phyloP scores from a whole-genome alignment of 2,113 vertebrate species.

The Macquaria australasica region DNA sequence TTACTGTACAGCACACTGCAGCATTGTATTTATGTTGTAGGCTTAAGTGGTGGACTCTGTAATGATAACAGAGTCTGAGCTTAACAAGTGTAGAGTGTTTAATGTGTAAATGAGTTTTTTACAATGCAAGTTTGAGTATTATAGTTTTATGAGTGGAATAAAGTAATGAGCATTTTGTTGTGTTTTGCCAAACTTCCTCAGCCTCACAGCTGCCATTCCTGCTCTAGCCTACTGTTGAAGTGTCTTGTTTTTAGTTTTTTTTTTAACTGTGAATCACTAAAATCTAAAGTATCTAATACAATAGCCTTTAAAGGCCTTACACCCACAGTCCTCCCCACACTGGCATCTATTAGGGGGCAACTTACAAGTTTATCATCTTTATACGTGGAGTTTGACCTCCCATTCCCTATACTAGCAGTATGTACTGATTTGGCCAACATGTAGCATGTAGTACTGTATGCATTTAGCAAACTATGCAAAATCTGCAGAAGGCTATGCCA shows the following conservation, averaged over 20 bases:
- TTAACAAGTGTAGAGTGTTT: conserved; percentile 76
- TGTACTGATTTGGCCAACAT: too few relatives aligned
- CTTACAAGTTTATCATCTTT: neutral
- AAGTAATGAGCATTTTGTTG: conserved; percentile 60
- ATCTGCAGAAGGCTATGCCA: too few relatives aligned
- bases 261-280: neutral
- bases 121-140: conserved; percentile 62
- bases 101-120: conserved; percentile 75
- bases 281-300: neutral
- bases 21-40: conserved; percentile 78
- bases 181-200: conserved; percentile 55
- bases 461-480: too few relatives aligned
- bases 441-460: too few relatives aligned
- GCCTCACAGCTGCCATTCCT: neutral
- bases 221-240: neutral
- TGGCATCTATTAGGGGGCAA: neutral
- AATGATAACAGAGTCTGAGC: conserved; percentile 75
- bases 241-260: neutral
- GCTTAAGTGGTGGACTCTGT: conserved; percentile 82
- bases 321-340: neutral
- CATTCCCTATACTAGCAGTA: neutral
- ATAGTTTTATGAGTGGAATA: conserved; percentile 61
- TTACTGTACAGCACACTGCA: conserved; percentile 70
- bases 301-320: neutral
- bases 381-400: neutral